Base-by-base conservation (phyloP, 2,797 vertebrate species). In the Loriculus beryllinus region DNA sequence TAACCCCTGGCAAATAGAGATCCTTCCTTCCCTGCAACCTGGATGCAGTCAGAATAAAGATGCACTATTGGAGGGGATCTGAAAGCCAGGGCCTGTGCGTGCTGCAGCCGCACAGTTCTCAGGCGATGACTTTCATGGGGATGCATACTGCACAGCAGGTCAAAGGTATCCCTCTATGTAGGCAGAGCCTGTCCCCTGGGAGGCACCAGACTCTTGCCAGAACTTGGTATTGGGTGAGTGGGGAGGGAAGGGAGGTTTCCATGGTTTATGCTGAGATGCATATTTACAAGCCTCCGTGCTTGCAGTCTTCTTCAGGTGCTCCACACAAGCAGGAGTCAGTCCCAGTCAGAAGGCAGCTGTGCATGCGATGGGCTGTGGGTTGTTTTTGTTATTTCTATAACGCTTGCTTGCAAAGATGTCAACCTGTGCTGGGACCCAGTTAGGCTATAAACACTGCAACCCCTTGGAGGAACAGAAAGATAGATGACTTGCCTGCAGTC, bases 391-490 rank as follows among this genome's bases (percentile, higher is more conserved):
- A 14, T 33, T 85, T 84, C 84, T 4, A 0, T 77, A 57, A 64
- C 57, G 31, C 67, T 78, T 28, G 35, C 0, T 0, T 40, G 56
- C 45, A 39, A 62, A 82, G 77, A 71, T 79, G 43, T 77, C 80
- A 93, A 17, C 78, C 62, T 77, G 70, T 77, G 71, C 82, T 35
- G 75, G 82, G 63, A 86, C 56, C 72, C 68, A 49, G 51, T 67
- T 71, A 57, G 79, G 60, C 64, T 93, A 7, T 70, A 60, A 95
- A 81, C 86, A 68, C 64, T 78, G 82, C 72, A 92, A 87, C 57
- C 62, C 94, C 85, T 86, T 62, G 54, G 86, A 93, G 88, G 78
- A 92, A 64, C 42, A n/a, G 83, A 49, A 77, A 89, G 79, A 85
- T 49, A 47, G 84, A 87, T 91, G 39, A 59, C 42, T 95, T 86